Evolutionary conservation across 2,797 vertebrate species (phyloP), one percentile per base, ranked within the genome.

Genomic region (Dicrostonyx torquatus): DNA sequence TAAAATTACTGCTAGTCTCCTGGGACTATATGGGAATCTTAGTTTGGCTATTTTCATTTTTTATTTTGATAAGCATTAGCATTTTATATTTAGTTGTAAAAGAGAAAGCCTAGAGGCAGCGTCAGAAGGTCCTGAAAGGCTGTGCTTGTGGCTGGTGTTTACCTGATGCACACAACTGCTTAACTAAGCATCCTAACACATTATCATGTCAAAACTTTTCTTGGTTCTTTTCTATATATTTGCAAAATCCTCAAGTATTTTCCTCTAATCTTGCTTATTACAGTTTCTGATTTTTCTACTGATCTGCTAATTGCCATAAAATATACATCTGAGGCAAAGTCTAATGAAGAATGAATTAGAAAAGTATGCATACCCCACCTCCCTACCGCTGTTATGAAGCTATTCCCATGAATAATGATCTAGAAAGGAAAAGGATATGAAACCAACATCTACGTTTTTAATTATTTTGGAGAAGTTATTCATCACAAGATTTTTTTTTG

Each of bases 401-500:
- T 92, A 17, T 76, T 10, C 85, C 9, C 5, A 58, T 31, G 37
- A 78, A 7, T 93, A 58, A 88, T 60, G 9, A 24, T 91, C 58
- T 48, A 78, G 31, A 68, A 17, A 92, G 34, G 58, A 90, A 82
- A 94, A 20, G 45, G 4, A 50, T 50, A n/a, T 40, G 68, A 85
- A 87, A 55, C 6, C 12, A 77, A 31, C 11, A 58, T 45, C 48
- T 55, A 15, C 45, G 62, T 88, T 73, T 80, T n/a, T 86, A 79
- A 91, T 94, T 84, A 58, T 29, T 87, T 93, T 85, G 37, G 29
- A 64, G 5, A 70, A 91, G 31, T 43, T 17, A 89, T 70, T 94
- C 18, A 77, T 88, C 14, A 53, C 48, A 87, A 95, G 31, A 84
- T 70, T 93, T 73, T 93, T 73, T 83, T 5, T 50, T 90, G 15